Percentiles rank a stretch among this genome's conserved stretches.
Evolutionary conservation across 2,113 vertebrate species (phyloP).

Genomic region (Notiomystis cincta): DNA sequence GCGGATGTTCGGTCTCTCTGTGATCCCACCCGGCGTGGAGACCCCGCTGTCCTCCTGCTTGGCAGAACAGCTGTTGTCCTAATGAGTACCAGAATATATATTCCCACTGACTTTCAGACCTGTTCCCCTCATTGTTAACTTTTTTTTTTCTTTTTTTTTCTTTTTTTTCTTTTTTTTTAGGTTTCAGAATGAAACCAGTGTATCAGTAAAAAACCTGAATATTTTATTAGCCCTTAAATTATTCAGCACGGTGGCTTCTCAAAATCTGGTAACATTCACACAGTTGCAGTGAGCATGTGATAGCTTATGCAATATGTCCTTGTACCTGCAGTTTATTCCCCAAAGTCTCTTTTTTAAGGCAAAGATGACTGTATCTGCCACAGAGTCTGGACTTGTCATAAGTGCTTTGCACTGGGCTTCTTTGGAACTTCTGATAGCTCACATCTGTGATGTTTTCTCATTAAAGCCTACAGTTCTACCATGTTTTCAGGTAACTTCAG

Average conservation of each 20-base stretch:
- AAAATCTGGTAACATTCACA: slow-evolving; percentile 63
- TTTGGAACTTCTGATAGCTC: background rate
- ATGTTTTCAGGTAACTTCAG: background rate
- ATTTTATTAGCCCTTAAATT: slow-evolving; percentile 77
- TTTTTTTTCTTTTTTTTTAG: too few species aligned
- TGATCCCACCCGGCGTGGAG: background rate
- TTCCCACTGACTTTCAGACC: background rate
- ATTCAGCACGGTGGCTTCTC: slow-evolving; percentile 66
- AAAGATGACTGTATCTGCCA: slow-evolving; percentile 4
- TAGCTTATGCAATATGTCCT: slow-evolving; percentile 71
- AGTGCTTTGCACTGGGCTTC: slow-evolving; percentile 2
- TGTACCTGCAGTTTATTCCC: slow-evolving; percentile 59
- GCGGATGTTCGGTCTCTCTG: too few species aligned
- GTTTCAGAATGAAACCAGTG: slow-evolving; percentile 67
- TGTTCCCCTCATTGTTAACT: background rate
- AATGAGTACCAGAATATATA: background rate
- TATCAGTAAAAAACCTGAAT: slow-evolving; percentile 73
- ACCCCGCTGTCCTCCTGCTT: background rate
- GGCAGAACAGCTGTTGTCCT: background rate
- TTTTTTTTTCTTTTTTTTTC: background rate
- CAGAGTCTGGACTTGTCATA: slow-evolving; percentile 4
- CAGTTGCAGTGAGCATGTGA: slow-evolving; percentile 66
- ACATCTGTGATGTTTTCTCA: background rate
- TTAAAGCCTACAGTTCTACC: background rate
- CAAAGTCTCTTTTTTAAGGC: slow-evolving; percentile 27